These are phyloP conservation scores for Leptodactylus fallax DNA, from an alignment of 2,797 vertebrate species.

Conservation along the genomic window DNA sequence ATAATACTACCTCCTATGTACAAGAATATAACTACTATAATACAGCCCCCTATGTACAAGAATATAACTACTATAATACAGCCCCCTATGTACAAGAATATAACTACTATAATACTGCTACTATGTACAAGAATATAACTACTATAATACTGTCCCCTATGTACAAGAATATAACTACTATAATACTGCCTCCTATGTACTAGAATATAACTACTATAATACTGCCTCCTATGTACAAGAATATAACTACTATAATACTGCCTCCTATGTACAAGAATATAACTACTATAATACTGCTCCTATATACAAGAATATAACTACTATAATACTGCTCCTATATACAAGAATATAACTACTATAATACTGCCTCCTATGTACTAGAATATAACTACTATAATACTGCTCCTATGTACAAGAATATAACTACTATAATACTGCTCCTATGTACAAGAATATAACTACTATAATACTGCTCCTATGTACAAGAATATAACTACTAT, in stretches of 20 bases:
- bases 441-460: constrained; percentile 6
- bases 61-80: constrained; percentile 10
- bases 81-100: neutral
- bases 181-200: neutral
- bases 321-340: neutral
- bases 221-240: neutral
- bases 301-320: neutral
- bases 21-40: constrained; percentile 17
- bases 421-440: constrained; percentile 1
- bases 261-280: neutral
- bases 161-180: neutral
- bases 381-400: constrained; percentile 17
- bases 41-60: neutral
- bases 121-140: too few relatives aligned
- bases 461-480: constrained; percentile 6
- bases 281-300: constrained; percentile 8
- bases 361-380: constrained; percentile 2
- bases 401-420: neutral
- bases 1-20: neutral
- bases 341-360: constrained; percentile 16
- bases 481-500: constrained; percentile 7
- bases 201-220: constrained; percentile 1
- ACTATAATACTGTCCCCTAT: neutral
- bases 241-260: constrained; percentile 12
- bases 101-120: too few relatives aligned